Evolutionary conservation across 2,113 vertebrate genomes (phyloP).

Genomic region (Catharus minimus): DNA sequence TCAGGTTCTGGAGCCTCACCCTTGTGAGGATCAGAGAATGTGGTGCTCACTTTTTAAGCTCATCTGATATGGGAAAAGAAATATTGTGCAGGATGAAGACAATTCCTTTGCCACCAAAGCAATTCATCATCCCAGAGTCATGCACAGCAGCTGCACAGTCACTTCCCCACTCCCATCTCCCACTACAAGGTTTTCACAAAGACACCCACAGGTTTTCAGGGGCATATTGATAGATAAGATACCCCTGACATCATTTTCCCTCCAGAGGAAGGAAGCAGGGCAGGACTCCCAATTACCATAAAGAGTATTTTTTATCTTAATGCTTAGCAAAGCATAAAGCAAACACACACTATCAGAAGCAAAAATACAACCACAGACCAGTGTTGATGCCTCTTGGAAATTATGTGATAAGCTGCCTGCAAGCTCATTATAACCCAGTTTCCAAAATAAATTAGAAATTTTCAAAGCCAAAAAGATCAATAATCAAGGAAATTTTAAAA

Average conservation of each 20-base stretch:
- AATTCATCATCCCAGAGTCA: not conserved
- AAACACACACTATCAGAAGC: not conserved
- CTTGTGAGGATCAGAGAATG: not conserved
- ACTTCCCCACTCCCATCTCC: not conserved
- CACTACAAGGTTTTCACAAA: not conserved
- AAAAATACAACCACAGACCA: not conserved
- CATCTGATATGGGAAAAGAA: not conserved
- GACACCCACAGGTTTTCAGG: not conserved
- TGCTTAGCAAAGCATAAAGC: not conserved
- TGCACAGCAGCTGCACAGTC: not conserved
- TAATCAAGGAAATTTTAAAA: conserved; percentile 32
- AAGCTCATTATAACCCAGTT: not conserved
- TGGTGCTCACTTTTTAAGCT: not conserved
- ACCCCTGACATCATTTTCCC: not conserved
- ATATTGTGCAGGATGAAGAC: not conserved
- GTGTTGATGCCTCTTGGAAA: not conserved
- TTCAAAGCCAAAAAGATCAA: conserved; percentile 21
- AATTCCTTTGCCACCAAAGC: not conserved
- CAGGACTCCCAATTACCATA: not conserved
- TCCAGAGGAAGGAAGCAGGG: not conserved
- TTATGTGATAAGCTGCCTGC: not conserved
- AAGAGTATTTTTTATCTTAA: not conserved
- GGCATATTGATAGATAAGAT: not conserved
- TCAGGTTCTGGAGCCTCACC: not conserved
- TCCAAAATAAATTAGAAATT: not conserved